Base-by-base conservation (phyloP, 2,888 invertebrate genomes). In the Strigamia crassipes region DNA sequence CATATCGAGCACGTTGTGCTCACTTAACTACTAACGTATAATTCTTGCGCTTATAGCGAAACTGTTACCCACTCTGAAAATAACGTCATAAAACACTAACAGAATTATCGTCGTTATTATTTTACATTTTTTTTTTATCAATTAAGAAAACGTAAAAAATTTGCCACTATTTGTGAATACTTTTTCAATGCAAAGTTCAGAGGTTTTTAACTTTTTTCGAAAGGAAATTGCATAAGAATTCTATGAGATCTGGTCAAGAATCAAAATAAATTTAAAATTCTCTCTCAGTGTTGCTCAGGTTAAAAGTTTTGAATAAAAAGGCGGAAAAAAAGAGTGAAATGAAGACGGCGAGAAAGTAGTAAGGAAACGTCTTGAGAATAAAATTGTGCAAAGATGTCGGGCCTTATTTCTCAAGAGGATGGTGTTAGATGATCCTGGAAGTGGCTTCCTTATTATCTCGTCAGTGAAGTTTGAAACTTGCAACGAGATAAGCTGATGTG, bases 401-500 rank as follows among this genome's bases (percentile, higher is more conserved):
- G 27, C 73, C 31, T 73, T 73, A 73, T 73, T 73, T 73, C 73
- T 73, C 73, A 73, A 73, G 73, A 73, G 73, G 73, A 27, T 73
- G 73, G 27, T 73, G 73, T 73, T 73, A 73, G 73, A 73, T 73
- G 73, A 73, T 73, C 73, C 31, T 31, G 31, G 73, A 73, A 73
- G 73, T 73, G 73, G 73, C 73, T 73, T 73, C 73, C 73, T 73
- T 73, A 73, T 73, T 73, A 73, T 73, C 73, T 73, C 27, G 73
- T 73, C 73, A 27, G 73, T n/a, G 31, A 73, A 73, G 73, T 73
- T 73, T 73, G 73, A 73, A 73, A 73, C 73, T 73, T 73, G 73
- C 73, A 73, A 73, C 73, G 73, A 73, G 73, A 73, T 73, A 73
- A 73, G 73, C 73, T 73, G 73, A 31, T 73, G 73, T 73, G 73